Conservation (phyloP, 2,797 vertebrate species). For the Halcyon chelicuti region DNA sequence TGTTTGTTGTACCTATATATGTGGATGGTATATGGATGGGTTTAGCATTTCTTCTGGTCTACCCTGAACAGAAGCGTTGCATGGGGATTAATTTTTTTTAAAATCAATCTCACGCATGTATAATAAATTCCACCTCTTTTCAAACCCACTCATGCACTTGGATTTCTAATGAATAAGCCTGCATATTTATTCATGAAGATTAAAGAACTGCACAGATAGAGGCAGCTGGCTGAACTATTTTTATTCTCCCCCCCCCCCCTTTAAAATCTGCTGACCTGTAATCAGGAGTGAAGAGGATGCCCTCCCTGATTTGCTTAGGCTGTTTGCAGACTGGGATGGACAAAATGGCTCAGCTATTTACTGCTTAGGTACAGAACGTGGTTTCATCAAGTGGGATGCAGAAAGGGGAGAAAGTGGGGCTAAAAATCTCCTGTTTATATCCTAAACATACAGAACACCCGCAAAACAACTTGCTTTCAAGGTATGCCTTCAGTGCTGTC, state of each 20-base stretch:
- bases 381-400: neutral
- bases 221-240: conserved; percentile 19
- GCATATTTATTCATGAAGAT: conserved; percentile 68
- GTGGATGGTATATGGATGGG: neutral
- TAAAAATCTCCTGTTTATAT: neutral
- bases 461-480: neutral
- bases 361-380: neutral
- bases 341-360: neutral
- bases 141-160: conserved; percentile 61
- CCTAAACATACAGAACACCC: neutral
- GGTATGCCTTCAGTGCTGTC: neutral
- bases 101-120: neutral
- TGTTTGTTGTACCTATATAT: neutral
- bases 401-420: neutral
- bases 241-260: neutral
- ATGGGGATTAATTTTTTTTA: neutral
- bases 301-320: neutral
- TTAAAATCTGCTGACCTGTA: conserved; percentile 48
- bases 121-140: conserved; percentile 66
- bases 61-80: conserved; percentile 1
- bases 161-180: conserved; percentile 60
- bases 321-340: neutral
- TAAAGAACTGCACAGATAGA: conserved; percentile 41
- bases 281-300: neutral
- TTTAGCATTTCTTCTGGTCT: neutral